phyloP scores from a whole-genome alignment of 1,140 invertebrate species.

The Neodiprion lecontei region DNA sequence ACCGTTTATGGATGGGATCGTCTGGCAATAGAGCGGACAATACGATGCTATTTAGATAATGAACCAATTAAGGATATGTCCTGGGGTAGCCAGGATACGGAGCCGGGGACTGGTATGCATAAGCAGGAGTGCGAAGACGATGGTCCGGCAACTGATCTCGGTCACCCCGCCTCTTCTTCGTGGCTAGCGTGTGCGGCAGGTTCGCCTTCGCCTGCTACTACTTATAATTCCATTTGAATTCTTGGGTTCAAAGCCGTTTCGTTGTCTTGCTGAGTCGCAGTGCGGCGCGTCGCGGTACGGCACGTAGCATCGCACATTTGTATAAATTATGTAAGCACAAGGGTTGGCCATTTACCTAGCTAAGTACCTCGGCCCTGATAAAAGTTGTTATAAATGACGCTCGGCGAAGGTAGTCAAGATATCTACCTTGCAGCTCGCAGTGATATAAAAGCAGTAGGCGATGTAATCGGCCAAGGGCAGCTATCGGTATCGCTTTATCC shows the following conservation, averaged over 20 bases:
- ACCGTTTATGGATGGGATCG: constrained; percentile 1
- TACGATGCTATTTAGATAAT: constrained; percentile 7
- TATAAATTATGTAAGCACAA: constrained; percentile 3
- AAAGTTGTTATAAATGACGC: background rate
- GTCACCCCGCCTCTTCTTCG: background rate
- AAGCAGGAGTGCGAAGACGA: constrained; percentile 1
- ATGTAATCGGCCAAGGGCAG: background rate
- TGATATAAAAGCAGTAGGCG: background rate
- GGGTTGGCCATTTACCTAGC: background rate
- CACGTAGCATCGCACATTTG: background rate
- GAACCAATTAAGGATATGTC: constrained; percentile 7
- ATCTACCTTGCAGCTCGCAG: background rate
- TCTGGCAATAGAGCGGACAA: constrained; percentile 6
- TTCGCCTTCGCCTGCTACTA: background rate
- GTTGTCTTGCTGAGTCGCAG: background rate
- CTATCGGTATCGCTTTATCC: too few species aligned
- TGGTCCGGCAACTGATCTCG: background rate
- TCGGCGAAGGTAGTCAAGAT: background rate
- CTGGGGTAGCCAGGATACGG: background rate
- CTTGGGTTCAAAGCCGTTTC: background rate
- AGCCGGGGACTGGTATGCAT: background rate
- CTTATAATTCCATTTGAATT: constrained; percentile 6
- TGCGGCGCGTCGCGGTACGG: background rate
- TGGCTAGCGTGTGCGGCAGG: background rate
- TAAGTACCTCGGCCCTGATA: background rate